Evolutionary conservation across 2,888 invertebrate species (phyloP).

Genomic region (Chymomyza amoena): DNA sequence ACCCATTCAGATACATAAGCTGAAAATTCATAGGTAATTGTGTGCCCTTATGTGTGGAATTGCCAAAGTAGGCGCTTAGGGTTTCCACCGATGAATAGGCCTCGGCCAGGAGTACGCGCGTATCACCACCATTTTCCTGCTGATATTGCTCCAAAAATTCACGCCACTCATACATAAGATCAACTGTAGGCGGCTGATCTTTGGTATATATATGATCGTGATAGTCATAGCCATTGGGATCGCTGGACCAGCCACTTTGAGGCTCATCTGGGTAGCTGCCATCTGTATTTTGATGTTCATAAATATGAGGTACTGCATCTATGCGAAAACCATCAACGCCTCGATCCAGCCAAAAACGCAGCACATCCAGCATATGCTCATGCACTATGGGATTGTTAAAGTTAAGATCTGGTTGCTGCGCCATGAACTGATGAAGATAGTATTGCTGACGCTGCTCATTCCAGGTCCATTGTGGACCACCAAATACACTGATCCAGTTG

Average conservation of each 20-base stretch:
- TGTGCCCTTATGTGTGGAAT: constrained; percentile 78
- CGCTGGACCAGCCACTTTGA: constrained; percentile 77
- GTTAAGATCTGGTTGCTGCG: constrained; percentile 89
- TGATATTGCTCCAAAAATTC: constrained; percentile 80
- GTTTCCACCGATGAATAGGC: constrained; percentile 80
- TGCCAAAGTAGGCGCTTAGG: constrained; percentile 82
- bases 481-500: constrained; percentile 80
- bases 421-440: constrained; percentile 84
- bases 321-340: constrained; percentile 89
- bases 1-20: constrained; percentile 80
- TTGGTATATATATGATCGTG: constrained; percentile 83
- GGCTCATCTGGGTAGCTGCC: constrained; percentile 79
- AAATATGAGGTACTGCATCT: constrained; percentile 82
- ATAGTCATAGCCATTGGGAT: constrained; percentile 81
- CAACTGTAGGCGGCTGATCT: constrained; percentile 81
- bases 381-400: constrained; percentile 84
- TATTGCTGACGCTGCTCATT: constrained; percentile 82
- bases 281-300: constrained; percentile 77
- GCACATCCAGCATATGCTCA: constrained; percentile 82
- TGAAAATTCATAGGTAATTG: constrained; percentile 85
- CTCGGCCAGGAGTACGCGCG: constrained; percentile 82
- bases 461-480: constrained; percentile 86
- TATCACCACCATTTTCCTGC: constrained; percentile 65
- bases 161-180: constrained; percentile 81
- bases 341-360: constrained; percentile 86